phyloP scores from a whole-genome alignment of 2,113 vertebrate genomes.

The Leptobrachium leishanense region DNA sequence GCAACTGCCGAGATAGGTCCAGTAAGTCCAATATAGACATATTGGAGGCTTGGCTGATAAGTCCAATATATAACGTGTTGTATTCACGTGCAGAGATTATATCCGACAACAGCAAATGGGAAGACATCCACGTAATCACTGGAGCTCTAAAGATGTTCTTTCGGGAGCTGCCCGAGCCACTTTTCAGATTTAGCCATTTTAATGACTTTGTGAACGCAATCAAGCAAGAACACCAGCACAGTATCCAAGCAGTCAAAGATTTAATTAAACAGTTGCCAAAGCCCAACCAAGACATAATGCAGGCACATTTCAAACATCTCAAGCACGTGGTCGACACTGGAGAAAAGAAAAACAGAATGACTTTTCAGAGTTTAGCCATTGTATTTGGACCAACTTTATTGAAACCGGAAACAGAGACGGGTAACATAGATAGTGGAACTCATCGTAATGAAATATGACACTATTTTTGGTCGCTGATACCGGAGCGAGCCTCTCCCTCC shows the following conservation, averaged over 20 bases:
- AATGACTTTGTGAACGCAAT: slow-evolving; percentile 93
- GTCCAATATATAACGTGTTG: too few species aligned
- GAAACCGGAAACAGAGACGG: slow-evolving; percentile 92
- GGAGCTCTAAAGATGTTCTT: slow-evolving; percentile 99
- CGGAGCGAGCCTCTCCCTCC: slow-evolving; percentile 51
- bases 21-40: too few species aligned
- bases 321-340: slow-evolving; percentile 91
- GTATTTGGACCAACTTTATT: slow-evolving; percentile 95
- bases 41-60: too few species aligned
- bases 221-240: slow-evolving; percentile 90
- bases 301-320: slow-evolving; percentile 89
- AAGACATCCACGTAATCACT: slow-evolving; percentile 96
- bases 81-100: too few species aligned
- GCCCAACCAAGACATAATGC: slow-evolving; percentile 97
- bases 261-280: slow-evolving; percentile 93
- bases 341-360: slow-evolving; percentile 90
- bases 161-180: slow-evolving; percentile 91
- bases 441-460: slow-evolving; percentile 87
- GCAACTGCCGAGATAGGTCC: too few species aligned
- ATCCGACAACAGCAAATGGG: slow-evolving; percentile 98
- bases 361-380: slow-evolving; percentile 92
- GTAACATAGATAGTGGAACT: slow-evolving; percentile 97
- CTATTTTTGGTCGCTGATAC: slow-evolving; percentile 80
- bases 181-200: slow-evolving; percentile 90
- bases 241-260: slow-evolving; percentile 84